phyloP scores from a whole-genome alignment of 2,888 invertebrate genomes.

The Deladenus siricidicola region DNA sequence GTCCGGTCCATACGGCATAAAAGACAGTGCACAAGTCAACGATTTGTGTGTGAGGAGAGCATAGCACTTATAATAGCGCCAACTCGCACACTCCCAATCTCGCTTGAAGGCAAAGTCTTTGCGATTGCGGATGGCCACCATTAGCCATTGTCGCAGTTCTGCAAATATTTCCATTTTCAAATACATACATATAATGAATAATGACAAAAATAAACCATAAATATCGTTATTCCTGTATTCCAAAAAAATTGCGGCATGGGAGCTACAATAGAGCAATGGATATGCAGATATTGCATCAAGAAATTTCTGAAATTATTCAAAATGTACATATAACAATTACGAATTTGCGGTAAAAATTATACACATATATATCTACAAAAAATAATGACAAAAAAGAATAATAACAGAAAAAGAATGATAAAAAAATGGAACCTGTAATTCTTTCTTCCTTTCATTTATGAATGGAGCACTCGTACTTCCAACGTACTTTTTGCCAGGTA shows the following conservation, averaged over 20 bases:
- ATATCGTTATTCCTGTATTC: neutral
- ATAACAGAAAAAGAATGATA: too few relatives aligned
- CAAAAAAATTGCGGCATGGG: conserved; percentile 17
- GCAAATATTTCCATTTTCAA: neutral
- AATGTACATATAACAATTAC: too few relatives aligned
- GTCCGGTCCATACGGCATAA: conserved; percentile 27
- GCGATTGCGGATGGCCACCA: conserved; percentile 18
- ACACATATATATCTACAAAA: too few relatives aligned
- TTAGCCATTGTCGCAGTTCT: conserved; percentile 8
- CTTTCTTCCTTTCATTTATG: conserved; percentile 16
- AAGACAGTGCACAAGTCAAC: conserved; percentile 16
- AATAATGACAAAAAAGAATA: too few relatives aligned
- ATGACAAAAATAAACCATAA: too few relatives aligned
- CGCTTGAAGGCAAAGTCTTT: neutral
- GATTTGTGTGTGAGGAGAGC: conserved; percentile 8
- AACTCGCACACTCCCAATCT: conserved; percentile 9
- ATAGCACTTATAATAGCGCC: conserved; percentile 24
- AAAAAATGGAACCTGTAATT: conserved; percentile 18
- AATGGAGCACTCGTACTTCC: conserved; percentile 21
- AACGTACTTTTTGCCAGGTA: conserved; percentile 23
- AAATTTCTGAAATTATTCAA: too few relatives aligned
- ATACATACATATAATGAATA: neutral
- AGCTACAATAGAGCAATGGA: conserved; percentile 17
- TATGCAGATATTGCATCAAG: conserved; percentile 20
- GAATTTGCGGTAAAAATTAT: too few relatives aligned